Evolutionary conservation across 2,888 invertebrate species (phyloP).

Genomic region (Pristionchus mayeri): DNA sequence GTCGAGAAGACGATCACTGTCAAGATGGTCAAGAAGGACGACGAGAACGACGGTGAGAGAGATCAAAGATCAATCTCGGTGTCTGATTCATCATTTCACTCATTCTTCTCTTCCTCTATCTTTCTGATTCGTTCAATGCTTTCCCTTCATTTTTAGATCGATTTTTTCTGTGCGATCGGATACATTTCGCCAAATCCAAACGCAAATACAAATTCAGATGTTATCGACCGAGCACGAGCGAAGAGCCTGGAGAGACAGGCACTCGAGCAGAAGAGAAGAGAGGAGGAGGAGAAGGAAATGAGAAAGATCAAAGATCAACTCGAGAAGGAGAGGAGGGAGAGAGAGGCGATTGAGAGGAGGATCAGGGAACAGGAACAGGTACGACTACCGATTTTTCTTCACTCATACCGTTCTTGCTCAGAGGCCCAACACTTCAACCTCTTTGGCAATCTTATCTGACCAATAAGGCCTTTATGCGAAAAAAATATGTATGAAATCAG

Average conservation of each 20-base stretch:
- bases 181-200: too few relatives aligned
- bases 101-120: background rate
- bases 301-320: conserved; percentile 17
- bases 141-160: too few relatives aligned
- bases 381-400: background rate
- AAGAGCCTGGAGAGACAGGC: background rate
- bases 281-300: conserved; percentile 2
- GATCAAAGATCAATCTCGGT: background rate
- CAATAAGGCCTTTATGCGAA: background rate
- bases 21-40: conserved; percentile 43
- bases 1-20: conserved; percentile 47
- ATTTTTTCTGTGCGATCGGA: too few relatives aligned
- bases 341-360: background rate
- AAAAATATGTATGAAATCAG: background rate
- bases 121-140: too few relatives aligned
- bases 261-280: background rate
- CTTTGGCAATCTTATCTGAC: too few relatives aligned
- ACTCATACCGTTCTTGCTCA: background rate
- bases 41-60: conserved; percentile 10
- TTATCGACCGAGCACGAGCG: conserved; percentile 6
- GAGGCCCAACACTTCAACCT: too few relatives aligned
- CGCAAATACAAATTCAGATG: too few relatives aligned
- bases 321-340: background rate
- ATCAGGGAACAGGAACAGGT: conserved; percentile 17
- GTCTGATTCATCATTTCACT: background rate